A percentile compares a stretch with the other conserved stretches of the same genome.
Conservation (phyloP, 1,140 invertebrate genomes). For the Zaprionus lachaisei region DNA sequence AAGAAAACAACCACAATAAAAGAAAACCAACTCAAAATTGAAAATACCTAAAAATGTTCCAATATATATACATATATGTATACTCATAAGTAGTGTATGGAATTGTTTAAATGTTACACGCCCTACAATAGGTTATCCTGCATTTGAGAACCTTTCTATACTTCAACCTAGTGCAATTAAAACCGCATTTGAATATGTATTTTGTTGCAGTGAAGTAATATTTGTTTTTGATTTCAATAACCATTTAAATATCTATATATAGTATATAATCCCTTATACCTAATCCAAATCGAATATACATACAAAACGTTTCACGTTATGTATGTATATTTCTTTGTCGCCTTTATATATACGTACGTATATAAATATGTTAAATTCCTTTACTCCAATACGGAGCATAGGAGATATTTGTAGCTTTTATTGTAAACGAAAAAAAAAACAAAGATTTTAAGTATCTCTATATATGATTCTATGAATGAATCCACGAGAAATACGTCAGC, state of each 20-base stretch:
- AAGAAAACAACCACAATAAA: conserved; percentile 9
- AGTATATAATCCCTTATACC: conserved; percentile 20
- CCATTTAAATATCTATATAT: conserved; percentile 44
- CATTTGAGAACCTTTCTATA: conserved; percentile 71
- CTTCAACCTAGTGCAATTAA: conserved; percentile 74
- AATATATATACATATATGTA: conserved; percentile 67
- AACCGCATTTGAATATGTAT: conserved; percentile 75
- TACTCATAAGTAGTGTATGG: conserved; percentile 73
- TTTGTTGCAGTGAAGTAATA: conserved; percentile 78
- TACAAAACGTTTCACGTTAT: neutral
- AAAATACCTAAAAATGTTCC: conserved; percentile 44
- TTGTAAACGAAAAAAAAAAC: conserved; percentile 50
- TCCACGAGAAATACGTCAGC: conserved; percentile 62
- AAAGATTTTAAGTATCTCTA: conserved; percentile 3
- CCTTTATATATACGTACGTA: conserved; percentile 23
- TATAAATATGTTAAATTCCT: conserved; percentile 21
- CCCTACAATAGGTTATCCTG: conserved; percentile 67
- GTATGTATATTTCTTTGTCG: conserved; percentile 49
- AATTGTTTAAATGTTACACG: conserved; percentile 78
- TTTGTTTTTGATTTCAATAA: conserved; percentile 54
- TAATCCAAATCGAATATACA: conserved; percentile 46
- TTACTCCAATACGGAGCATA: conserved; percentile 55
- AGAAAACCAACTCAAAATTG: conserved; percentile 13
- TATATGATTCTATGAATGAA: conserved; percentile 54
- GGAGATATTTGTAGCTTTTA: conserved; percentile 62